Conservation (phyloP, 2,113 vertebrate genomes). For the Grammomys surdaster region DNA sequence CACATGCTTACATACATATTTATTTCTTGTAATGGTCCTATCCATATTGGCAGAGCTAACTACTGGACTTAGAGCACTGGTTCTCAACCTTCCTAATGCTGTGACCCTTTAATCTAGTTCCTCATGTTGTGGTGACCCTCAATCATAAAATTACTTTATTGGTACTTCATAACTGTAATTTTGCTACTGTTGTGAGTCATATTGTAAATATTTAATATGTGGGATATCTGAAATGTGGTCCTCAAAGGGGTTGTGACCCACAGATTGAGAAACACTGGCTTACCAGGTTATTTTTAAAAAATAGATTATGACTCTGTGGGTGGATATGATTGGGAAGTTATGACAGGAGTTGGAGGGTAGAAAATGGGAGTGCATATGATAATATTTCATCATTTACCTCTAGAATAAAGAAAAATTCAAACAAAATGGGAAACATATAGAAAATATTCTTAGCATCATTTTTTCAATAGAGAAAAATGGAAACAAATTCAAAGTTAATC, state of each 20-base stretch:
- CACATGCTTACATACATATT: not conserved
- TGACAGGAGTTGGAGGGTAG: not conserved
- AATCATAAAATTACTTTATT: not conserved
- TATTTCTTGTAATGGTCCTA: not conserved
- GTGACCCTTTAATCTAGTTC: not conserved
- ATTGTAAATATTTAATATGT: not conserved
- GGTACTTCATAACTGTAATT: not conserved
- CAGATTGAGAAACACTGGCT: not conserved
- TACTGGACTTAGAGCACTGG: not conserved
- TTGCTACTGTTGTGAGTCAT: not conserved
- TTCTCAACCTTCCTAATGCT: not conserved
- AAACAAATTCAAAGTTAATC: slow-evolving; percentile 58
- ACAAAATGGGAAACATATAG: not conserved
- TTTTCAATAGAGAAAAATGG: slow-evolving; percentile 50
- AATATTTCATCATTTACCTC: not conserved
- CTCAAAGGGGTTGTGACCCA: not conserved
- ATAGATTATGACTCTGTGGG: not conserved
- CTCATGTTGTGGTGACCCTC: not conserved
- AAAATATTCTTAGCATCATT: slow-evolving; percentile 4
- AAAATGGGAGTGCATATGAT: not conserved
- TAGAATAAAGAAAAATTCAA: slow-evolving; percentile 28
- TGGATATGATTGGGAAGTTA: not conserved
- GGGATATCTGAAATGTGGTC: not conserved
- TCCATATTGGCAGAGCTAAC: not conserved
- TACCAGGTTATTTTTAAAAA: not conserved